Evolutionary conservation across 2,113 vertebrate genomes (phyloP), one percentile per base, ranked within the genome.

Genomic region (Passer montanus): DNA sequence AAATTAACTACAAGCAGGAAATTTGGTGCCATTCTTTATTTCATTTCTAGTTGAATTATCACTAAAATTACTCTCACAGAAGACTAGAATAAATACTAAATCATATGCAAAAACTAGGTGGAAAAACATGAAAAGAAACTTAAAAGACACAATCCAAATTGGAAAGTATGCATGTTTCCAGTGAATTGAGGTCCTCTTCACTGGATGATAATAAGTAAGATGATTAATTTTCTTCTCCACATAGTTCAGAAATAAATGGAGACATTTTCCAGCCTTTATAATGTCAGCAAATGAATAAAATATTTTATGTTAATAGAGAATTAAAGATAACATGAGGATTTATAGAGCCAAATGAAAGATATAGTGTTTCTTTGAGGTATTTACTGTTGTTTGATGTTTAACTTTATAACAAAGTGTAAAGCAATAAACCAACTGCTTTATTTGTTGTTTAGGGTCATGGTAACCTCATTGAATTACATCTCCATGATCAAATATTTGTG

Each of bases 401-500:
- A 91, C 69, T 93, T 95, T 27, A 31, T 43, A 70, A 33, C 21
- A 43, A 80, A 89, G 56, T 50, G 18, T 73, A 94, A 86, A 93
- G 68, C 86, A 84, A 52, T 86, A 82, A 85, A 72, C 13, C 30
- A 83, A 18, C 88, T 47, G 33, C 35, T 92, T 83, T 94, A 90
- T 93, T 95, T 96, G 91, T 93, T 93, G 63, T 95, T 95, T 89
- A 56, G 84, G 90, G 92, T 95, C 97, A 94, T 91, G 93, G 91
- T 94, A 97, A 97, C 94, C 90, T 91, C 62, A 77, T 0, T 75
- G 80, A 95, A 68, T 92, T 84, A 62, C 69, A 80, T 87, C 75
- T 93, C n/a, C 58, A 44, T 59, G 55, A 94, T 24, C 64, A 97
- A 97, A 97, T 97, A 97, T 97, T 97, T 97, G 87, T 87, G 78